A percentile compares a stretch with the other conserved stretches of the same genome.
Evolutionary conservation across 2,888 invertebrate species (phyloP).

Genomic region (Pseudococcus viburni): DNA sequence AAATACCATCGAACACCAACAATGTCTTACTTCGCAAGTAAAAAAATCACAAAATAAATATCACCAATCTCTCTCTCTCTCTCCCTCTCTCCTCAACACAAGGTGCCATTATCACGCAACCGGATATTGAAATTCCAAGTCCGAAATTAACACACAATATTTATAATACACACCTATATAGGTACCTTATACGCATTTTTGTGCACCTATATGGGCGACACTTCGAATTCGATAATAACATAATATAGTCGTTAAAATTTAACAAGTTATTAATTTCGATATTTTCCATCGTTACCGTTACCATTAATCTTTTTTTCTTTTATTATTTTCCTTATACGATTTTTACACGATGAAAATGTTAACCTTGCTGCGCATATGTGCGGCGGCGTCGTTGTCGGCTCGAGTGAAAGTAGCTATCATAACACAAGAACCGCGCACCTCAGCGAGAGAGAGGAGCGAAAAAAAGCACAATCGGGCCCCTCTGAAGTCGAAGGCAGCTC

Average conservation of each 20-base stretch:
- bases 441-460: background rate
- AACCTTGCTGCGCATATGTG: conserved; percentile 43
- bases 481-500: background rate
- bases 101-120: background rate
- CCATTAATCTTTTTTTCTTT: conserved; percentile 46
- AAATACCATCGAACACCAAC: too few species aligned
- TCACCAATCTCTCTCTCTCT: too few species aligned
- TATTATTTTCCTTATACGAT: conserved; percentile 52
- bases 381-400: conserved; percentile 19
- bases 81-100: too few species aligned
- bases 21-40: too few species aligned
- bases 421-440: background rate
- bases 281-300: conserved; percentile 45
- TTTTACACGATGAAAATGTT: conserved; percentile 42
- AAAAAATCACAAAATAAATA: too few species aligned
- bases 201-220: conserved; percentile 1
- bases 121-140: conserved; percentile 21
- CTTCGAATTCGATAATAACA: conserved; percentile 44
- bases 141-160: background rate
- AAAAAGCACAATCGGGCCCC: conserved; percentile 20
- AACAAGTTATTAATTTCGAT: conserved; percentile 56
- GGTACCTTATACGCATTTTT: background rate
- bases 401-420: conserved; percentile 56
- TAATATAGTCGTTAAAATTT: conserved; percentile 45
- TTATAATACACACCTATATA: background rate